Evolutionary conservation across 2,888 invertebrate genomes (phyloP).

Genomic region (Caenorhabditis sp.): DNA sequence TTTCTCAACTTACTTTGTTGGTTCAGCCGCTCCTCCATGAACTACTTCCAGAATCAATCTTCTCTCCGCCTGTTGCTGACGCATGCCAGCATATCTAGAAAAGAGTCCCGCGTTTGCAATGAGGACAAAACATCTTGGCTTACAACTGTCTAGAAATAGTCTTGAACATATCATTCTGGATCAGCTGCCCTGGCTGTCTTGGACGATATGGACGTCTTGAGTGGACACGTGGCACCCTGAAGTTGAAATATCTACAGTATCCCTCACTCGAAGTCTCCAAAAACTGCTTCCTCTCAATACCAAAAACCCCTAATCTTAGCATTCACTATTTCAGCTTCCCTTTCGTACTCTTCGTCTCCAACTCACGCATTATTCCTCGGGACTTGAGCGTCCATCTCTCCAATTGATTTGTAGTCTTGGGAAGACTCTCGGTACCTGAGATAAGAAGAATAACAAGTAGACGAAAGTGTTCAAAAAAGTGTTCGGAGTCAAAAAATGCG

Average conservation of each 20-base stretch:
- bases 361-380: slow-evolving; percentile 44
- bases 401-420: not conserved
- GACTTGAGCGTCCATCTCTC: slow-evolving; percentile 47
- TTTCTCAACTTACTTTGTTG: not conserved
- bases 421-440: not conserved
- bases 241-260: not conserved
- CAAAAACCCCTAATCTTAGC: not conserved
- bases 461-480: not conserved
- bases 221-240: slow-evolving; percentile 19
- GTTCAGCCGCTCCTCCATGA: not conserved
- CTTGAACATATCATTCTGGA: slow-evolving; percentile 11
- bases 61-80: not conserved
- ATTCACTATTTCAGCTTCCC: not conserved
- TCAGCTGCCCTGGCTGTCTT: slow-evolving; percentile 4
- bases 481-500: slow-evolving; percentile 12
- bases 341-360: not conserved
- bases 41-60: not conserved
- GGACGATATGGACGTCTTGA: slow-evolving; percentile 11
- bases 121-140: too few relatives aligned
- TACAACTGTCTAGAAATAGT: not conserved
- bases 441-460: not conserved
- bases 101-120: not conserved
- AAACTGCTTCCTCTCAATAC: too few relatives aligned
- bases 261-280: not conserved
- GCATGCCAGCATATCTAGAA: not conserved